These are phyloP conservation scores for Ginglymostoma cirratum DNA, from an alignment of 2,113 vertebrate species.

Conservation along the genomic window DNA sequence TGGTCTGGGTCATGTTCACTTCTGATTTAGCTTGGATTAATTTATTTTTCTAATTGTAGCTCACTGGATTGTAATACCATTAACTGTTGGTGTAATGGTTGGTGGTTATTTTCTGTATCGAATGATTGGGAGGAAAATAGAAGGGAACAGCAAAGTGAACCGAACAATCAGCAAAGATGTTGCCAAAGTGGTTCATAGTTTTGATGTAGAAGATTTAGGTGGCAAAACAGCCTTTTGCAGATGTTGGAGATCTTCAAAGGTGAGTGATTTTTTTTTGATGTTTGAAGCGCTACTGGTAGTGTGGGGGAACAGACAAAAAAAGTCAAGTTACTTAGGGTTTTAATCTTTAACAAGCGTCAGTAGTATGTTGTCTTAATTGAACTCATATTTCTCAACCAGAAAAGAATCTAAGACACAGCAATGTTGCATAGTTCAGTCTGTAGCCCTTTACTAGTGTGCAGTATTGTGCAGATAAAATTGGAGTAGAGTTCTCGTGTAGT, in stretches of 20 bases:
- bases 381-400: background rate
- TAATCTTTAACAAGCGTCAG: background rate
- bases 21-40: background rate
- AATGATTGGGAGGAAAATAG: constrained; percentile 48
- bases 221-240: constrained; percentile 64
- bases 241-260: constrained; percentile 71
- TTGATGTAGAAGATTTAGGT: constrained; percentile 65
- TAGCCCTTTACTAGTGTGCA: background rate
- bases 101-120: constrained; percentile 55
- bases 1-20: background rate
- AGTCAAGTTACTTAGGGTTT: background rate
- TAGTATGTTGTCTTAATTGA: background rate
- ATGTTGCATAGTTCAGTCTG: background rate
- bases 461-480: background rate
- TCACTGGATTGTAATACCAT: constrained; percentile 53
- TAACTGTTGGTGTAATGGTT: constrained; percentile 53
- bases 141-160: constrained; percentile 56
- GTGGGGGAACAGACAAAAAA: background rate
- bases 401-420: background rate
- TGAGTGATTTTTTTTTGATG: constrained; percentile 40
- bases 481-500: no score
- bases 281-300: background rate
- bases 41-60: constrained; percentile 47
- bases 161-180: constrained; percentile 56
- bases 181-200: constrained; percentile 66